Evolutionary conservation across 2,113 vertebrate species (phyloP), one percentile per base, ranked within the genome.

Genomic region (Gambusia affinis): DNA sequence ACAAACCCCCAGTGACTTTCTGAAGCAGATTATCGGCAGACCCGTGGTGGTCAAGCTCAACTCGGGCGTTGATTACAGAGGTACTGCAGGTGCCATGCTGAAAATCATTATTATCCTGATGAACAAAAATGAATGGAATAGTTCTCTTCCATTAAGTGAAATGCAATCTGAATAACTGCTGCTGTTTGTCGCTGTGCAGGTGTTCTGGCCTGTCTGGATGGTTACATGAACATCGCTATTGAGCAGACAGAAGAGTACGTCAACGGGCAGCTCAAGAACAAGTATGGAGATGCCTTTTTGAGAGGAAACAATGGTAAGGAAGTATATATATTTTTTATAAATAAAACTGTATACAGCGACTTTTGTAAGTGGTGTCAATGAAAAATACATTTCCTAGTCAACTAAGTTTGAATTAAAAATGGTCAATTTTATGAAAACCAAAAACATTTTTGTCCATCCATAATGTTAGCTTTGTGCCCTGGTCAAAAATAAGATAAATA

Each of bases 211-310:
- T 99, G 98, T 80, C 90, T 99, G 89, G 98, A 99, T 88, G 98
- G 98, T 7, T 99, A 99, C 88, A 99, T 99, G 98, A 99, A 99
- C 79, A 99, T 99, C 72, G 98, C 98, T 69, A 94, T 99, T 82
- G 98, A 99, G 84, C 98, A 99, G 93, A 99, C 98, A 0, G 98
- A 99, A 87, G 98, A 99, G 73, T 99, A 99, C 70, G 98, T 99
- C 39, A 99, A 99, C 30, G 98, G 98, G 7, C 98, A 99, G 64
- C 94, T 99, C 84, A 99, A 99, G 91, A 99, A 99, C 88, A 99
- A 99, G 89, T 99, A 99, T 0, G 98, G 98, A n/a, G 98, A 99
- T 4, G 98, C 98, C 0, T 99, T 99, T 92, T 96, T 99, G 75
- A 93, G 98, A 90, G 98, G 98, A 89, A 99, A 99, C 92, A 99